Conservation (phyloP, 1,140 invertebrate species). For the Anthonomus grandis region DNA sequence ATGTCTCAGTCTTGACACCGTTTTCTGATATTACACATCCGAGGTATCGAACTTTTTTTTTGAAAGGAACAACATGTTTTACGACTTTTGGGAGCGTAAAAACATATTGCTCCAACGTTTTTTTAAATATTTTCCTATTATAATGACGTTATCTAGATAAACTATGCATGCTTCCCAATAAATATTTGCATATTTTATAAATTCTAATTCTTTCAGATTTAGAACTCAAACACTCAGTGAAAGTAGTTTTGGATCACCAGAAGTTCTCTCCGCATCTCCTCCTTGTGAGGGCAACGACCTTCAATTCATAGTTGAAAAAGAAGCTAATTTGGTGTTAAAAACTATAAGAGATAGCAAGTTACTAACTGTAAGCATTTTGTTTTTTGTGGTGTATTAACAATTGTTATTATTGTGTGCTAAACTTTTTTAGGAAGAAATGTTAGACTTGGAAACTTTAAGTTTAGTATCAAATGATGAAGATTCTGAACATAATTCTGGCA, state of each 20-base stretch:
- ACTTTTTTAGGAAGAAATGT: slow-evolving; percentile 48
- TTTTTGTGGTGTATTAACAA: slow-evolving; percentile 4
- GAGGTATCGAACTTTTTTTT: too few relatives aligned
- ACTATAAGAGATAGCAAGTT: slow-evolving; percentile 14
- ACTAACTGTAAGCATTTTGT: slow-evolving; percentile 4
- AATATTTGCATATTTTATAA: too few relatives aligned
- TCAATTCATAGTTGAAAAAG: slow-evolving; percentile 7
- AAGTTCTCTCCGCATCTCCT: slow-evolving; percentile 29
- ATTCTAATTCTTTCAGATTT: slow-evolving; percentile 48
- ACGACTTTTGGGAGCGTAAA: too few relatives aligned
- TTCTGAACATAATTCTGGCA: slow-evolving; percentile 49
- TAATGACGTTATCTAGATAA: too few relatives aligned
- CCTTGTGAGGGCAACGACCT: slow-evolving; percentile 3
- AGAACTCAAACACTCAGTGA: slow-evolving; percentile 61
- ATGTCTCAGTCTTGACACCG: too few relatives aligned
- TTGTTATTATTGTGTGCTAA: too few relatives aligned
- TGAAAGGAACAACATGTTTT: too few relatives aligned
- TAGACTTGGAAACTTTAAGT: slow-evolving; percentile 65
- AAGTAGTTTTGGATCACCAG: slow-evolving; percentile 45
- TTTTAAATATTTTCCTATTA: too few relatives aligned
- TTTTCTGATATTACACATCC: too few relatives aligned
- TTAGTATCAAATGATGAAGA: slow-evolving; percentile 66
- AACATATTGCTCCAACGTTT: not conserved
- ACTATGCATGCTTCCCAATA: too few relatives aligned
- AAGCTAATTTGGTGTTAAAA: slow-evolving; percentile 12